Percentiles rank a stretch among this genome's conserved stretches.
phyloP scores from a whole-genome alignment of 30 jellyfish, hydroid and myxozoan genomes.

The Nemopilema nomurai region DNA sequence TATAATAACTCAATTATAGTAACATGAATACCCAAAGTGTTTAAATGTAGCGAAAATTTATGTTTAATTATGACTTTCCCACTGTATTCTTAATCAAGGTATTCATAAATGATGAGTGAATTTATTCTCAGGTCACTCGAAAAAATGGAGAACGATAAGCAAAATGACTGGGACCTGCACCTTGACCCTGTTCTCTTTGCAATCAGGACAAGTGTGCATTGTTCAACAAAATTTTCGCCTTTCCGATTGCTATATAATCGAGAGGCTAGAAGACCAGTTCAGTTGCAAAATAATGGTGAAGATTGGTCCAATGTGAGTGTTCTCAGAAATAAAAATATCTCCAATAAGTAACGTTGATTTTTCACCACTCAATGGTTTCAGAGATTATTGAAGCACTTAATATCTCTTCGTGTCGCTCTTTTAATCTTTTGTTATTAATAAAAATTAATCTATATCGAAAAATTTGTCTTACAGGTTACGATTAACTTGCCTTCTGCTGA shows the following conservation, averaged over 20 bases:
- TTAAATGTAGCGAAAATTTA: neutral
- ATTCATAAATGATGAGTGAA: neutral
- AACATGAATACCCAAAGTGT: neutral
- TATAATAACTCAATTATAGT: conserved; percentile 1
- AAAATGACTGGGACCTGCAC: conserved; percentile 11
- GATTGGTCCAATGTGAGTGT: conserved; percentile 12
- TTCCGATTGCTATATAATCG: conserved; percentile 25
- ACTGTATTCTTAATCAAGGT: neutral
- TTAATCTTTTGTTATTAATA: neutral
- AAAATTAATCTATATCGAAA: neutral
- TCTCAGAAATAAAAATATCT: neutral
- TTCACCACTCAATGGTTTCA: neutral
- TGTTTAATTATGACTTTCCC: neutral
- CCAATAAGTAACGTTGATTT: neutral
- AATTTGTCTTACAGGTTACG: neutral
- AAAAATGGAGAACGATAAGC: conserved; percentile 8
- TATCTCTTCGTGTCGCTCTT: neutral
- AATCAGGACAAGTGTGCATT: conserved; percentile 14
- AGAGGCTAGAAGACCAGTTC: conserved; percentile 13
- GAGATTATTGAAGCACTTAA: neutral
- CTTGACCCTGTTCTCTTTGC: conserved; percentile 20
- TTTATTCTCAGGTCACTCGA: conserved; percentile 1
- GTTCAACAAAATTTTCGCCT: conserved; percentile 12
- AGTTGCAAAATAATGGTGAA: conserved; percentile 3
- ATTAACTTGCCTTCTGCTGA: conserved; percentile 4